Conservation (phyloP, 2,888 invertebrate genomes). For the Megaustenia siamemsis region DNA sequence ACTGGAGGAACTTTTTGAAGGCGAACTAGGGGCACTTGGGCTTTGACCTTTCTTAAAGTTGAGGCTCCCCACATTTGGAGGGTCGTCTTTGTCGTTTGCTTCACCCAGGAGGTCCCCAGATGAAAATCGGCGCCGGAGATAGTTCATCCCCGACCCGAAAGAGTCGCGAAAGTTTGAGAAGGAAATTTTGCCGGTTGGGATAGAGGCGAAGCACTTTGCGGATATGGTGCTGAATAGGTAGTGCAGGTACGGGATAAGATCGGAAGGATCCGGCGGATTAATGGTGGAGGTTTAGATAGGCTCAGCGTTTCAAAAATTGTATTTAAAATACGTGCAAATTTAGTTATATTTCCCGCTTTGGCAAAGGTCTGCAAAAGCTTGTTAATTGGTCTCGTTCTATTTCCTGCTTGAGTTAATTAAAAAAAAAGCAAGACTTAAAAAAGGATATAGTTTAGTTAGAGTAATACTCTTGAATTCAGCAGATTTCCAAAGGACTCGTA, state of each 20-base stretch:
- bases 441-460: no score
- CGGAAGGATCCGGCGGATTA: constrained; percentile 25
- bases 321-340: not conserved
- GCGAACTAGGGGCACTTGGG: constrained; percentile 97
- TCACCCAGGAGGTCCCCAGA: constrained; percentile 91
- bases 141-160: constrained; percentile 86
- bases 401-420: no score
- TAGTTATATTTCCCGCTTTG: no score
- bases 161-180: constrained; percentile 70
- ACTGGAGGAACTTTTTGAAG: constrained; percentile 91
- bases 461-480: no score
- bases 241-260: constrained; percentile 11
- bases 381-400: no score
- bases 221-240: constrained; percentile 28
- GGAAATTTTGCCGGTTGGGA: constrained; percentile 89
- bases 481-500: no score
- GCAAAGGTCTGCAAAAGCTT: no score
- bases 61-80: constrained; percentile 22
- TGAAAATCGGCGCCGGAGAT: constrained; percentile 98
- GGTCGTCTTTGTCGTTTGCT: constrained; percentile 40
- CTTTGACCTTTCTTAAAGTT: constrained; percentile 83
- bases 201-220: constrained; percentile 35
- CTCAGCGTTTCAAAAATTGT: not conserved
- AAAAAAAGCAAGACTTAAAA: no score
- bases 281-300: not conserved